These are phyloP conservation scores for Deilephila elpenor DNA, from an alignment of 2,888 invertebrate species.

Conservation along the genomic window DNA sequence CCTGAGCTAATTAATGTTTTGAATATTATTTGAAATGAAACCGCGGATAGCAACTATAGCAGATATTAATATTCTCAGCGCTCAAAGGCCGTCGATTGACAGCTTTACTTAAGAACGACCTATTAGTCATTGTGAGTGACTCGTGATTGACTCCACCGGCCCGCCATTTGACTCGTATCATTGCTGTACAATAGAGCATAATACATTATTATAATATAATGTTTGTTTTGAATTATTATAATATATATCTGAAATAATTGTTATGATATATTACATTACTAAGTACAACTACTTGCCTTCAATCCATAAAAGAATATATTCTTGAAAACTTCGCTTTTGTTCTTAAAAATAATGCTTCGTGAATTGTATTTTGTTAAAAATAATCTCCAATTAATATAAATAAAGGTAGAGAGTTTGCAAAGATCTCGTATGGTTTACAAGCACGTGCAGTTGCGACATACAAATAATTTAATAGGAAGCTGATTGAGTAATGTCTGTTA, in stretches of 20 bases:
- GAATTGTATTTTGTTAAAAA: not conserved
- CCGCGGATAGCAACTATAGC: not conserved
- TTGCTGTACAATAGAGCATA: not conserved
- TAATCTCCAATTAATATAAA: too few relatives aligned
- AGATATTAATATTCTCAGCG: not conserved
- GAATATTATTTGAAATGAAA: too few relatives aligned
- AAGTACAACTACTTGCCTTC: too few relatives aligned
- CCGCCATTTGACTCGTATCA: not conserved
- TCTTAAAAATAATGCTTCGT: too few relatives aligned
- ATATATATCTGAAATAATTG: too few relatives aligned
- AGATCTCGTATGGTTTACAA: not conserved
- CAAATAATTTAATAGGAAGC: slow-evolving; percentile 50
- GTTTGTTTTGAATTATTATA: too few relatives aligned
- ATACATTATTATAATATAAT: too few relatives aligned
- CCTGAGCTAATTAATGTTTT: too few relatives aligned
- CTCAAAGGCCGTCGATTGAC: not conserved
- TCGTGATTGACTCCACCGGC: slow-evolving; percentile 14
- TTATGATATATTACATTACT: too few relatives aligned
- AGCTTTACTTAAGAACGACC: slow-evolving; percentile 5
- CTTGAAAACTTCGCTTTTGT: too few relatives aligned
- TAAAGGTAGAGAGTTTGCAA: not conserved
- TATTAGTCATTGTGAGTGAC: slow-evolving; percentile 3
- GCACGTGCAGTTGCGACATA: slow-evolving; percentile 11
- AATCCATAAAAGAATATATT: too few relatives aligned
- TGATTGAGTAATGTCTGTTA: slow-evolving; percentile 66